Conservation (phyloP, 2,797 vertebrate species). For the Alfaro cultratus region DNA sequence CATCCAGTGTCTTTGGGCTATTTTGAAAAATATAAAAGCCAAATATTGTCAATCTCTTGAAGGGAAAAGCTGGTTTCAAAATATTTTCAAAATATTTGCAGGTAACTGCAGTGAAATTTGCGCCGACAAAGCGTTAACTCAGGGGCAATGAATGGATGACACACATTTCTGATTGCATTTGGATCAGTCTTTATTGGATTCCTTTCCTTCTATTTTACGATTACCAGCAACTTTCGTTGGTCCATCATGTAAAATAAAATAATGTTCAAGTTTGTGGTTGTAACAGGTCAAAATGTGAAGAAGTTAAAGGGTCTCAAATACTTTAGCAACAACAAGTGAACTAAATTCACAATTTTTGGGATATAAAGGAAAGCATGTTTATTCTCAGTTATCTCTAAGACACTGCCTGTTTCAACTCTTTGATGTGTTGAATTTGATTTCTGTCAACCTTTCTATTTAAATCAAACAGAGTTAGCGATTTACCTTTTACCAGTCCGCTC, state of each 20-base stretch:
- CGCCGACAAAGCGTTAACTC: not conserved
- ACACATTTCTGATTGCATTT: not conserved
- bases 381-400: not conserved
- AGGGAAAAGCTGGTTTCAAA: not conserved
- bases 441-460: not conserved
- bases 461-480: not conserved
- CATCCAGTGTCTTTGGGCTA: not conserved
- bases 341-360: not conserved
- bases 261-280: not conserved
- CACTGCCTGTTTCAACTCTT: not conserved
- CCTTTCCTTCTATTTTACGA: not conserved
- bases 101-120: not conserved
- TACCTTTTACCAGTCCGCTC: constrained; percentile 1
- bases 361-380: not conserved
- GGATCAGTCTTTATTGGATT: not conserved
- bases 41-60: not conserved
- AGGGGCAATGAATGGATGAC: not conserved
- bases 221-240: not conserved
- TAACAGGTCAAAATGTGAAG: not conserved
- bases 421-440: not conserved
- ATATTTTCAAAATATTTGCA: not conserved
- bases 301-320: not conserved
- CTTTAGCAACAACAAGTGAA: not conserved
- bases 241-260: not conserved
- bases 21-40: not conserved